A percentile compares a stretch with the other conserved stretches of the same genome.
These are phyloP conservation scores for Coccyzus lansbergi DNA, from an alignment of 2,797 vertebrate genomes.

Conservation along the genomic window DNA sequence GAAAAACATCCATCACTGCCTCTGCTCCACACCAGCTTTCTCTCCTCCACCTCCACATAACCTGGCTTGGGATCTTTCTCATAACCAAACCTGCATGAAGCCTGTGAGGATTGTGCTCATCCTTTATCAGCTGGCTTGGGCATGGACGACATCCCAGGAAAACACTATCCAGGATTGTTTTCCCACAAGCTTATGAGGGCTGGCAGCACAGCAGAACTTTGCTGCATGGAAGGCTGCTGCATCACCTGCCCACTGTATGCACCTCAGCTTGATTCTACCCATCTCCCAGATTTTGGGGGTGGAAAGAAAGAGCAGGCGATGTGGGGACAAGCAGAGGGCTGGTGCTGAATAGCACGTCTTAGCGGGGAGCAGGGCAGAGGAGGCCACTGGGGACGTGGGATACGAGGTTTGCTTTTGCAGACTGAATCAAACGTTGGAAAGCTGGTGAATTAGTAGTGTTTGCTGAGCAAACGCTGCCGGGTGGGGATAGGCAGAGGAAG, in stretches of 20 bases:
- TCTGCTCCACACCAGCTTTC: not conserved
- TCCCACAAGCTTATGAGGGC: rapidly evolving
- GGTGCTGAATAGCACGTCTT: not conserved
- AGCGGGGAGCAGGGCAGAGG: not conserved
- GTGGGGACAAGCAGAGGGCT: not conserved
- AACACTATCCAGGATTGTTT: not conserved
- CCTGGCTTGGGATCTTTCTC: not conserved
- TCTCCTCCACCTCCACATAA: not conserved
- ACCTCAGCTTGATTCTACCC: not conserved
- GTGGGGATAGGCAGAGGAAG: slow-evolving; percentile 49
- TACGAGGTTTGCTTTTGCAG: slow-evolving; percentile 45
- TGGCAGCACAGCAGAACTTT: not conserved
- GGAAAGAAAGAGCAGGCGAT: rapidly evolving
- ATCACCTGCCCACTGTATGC: rapidly evolving
- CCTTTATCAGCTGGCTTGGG: not conserved
- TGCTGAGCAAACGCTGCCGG: slow-evolving; percentile 76
- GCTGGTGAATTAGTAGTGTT: slow-evolving; percentile 75
- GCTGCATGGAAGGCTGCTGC: not conserved
- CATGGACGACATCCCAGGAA: not conserved
- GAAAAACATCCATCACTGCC: not conserved
- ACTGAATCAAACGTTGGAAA: slow-evolving; percentile 38
- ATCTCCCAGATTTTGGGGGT: not conserved
- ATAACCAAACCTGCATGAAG: rapidly evolving
- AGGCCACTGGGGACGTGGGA: not conserved
- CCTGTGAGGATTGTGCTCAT: not conserved